Conservation (phyloP, 64 coral and sea anemone genomes). For the Porites lutea region DNA sequence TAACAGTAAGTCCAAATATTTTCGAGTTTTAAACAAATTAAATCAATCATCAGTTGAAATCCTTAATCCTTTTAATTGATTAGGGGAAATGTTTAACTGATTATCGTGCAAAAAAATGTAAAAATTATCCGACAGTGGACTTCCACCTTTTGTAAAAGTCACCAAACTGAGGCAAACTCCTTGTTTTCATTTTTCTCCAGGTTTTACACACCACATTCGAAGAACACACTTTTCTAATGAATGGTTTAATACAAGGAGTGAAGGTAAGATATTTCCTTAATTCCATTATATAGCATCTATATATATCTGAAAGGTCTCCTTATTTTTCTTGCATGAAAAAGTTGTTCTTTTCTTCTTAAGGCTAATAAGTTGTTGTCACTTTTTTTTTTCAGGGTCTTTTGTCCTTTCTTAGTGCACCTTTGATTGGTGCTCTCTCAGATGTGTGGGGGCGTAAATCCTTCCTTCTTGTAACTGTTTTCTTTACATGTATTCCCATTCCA, state of each 20-base stretch:
- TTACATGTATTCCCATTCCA: slow-evolving; percentile 96
- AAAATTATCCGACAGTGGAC: no score
- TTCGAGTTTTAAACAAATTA: no score
- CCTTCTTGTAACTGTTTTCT: slow-evolving; percentile 95
- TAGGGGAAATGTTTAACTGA: no score
- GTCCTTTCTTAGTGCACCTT: slow-evolving; percentile 95
- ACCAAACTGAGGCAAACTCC: no score
- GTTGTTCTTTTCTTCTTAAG: neutral
- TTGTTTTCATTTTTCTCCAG: slow-evolving; percentile 32
- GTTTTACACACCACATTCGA: slow-evolving; percentile 94
- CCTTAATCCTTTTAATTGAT: no score
- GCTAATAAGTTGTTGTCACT: neutral
- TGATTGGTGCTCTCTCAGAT: slow-evolving; percentile 97
- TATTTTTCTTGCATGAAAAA: no score
- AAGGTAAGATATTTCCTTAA: slow-evolving; percentile 67
- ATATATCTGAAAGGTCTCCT: no score
- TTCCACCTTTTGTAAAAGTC: no score
- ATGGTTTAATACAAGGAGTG: slow-evolving; percentile 96
- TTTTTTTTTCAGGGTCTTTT: slow-evolving; percentile 88
- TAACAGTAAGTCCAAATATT: slow-evolving; percentile 72
- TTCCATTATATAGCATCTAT: neutral
- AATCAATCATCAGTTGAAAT: no score
- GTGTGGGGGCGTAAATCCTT: slow-evolving; percentile 99
- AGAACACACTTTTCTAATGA: slow-evolving; percentile 98
- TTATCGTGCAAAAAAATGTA: no score